phyloP scores from a whole-genome alignment of 2,888 invertebrate genomes.

The Lasius fuliginosus region DNA sequence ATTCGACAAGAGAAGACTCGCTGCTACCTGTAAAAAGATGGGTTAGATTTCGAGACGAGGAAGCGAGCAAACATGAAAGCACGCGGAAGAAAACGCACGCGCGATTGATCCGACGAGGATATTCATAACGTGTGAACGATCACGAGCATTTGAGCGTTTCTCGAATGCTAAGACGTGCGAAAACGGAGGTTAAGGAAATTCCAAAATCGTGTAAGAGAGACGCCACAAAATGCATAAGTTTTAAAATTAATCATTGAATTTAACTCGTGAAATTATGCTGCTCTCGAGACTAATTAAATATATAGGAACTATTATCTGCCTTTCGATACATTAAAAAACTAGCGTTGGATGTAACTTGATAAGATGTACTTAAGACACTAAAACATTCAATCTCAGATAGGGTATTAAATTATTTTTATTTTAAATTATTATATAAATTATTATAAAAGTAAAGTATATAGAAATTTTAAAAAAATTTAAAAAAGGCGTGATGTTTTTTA shows the following conservation, averaged over 20 bases:
- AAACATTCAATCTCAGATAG: background rate
- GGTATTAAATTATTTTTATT: background rate
- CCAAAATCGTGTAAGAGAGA: slow-evolving; percentile 58
- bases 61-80: slow-evolving; percentile 77
- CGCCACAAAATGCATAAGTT: background rate
- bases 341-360: background rate
- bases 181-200: slow-evolving; percentile 73
- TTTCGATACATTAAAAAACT: background rate
- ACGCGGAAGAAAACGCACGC: slow-evolving; percentile 78
- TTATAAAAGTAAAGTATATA: background rate
- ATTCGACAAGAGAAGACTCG: background rate
- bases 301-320: background rate
- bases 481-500: background rate
- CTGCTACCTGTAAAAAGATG: background rate
- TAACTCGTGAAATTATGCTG: background rate
- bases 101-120: slow-evolving; percentile 77
- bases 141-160: slow-evolving; percentile 78
- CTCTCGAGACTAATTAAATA: background rate
- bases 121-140: slow-evolving; percentile 81
- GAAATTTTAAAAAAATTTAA: background rate
- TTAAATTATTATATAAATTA: background rate
- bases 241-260: background rate
- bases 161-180: slow-evolving; percentile 77
- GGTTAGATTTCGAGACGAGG: slow-evolving; percentile 65
- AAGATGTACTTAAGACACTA: background rate